Evolutionary conservation across 2,888 invertebrate species (phyloP).

Genomic region (Diarsia dahlii): DNA sequence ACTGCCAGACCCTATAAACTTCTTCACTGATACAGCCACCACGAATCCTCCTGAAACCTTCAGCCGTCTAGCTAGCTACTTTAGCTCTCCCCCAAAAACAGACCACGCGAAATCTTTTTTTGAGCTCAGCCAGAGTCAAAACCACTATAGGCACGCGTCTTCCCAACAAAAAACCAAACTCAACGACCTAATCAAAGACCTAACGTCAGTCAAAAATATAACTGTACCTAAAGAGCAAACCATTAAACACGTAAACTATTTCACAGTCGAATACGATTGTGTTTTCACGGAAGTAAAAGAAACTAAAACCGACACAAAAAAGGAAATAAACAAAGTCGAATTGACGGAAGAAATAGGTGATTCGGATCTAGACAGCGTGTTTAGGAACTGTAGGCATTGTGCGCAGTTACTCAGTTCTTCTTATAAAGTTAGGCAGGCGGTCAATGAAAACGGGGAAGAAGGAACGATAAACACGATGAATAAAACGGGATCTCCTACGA

Average conservation of each 20-base stretch:
- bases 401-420: slow-evolving; percentile 68
- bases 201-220: slow-evolving; percentile 78
- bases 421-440: slow-evolving; percentile 75
- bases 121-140: slow-evolving; percentile 87
- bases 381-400: slow-evolving; percentile 78
- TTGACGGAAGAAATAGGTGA: slow-evolving; percentile 56
- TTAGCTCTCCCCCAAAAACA: slow-evolving; percentile 81
- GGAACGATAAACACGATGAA: slow-evolving; percentile 53
- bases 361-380: slow-evolving; percentile 53
- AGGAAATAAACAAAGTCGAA: slow-evolving; percentile 44
- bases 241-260: slow-evolving; percentile 81
- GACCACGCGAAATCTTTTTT: slow-evolving; percentile 88
- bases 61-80: slow-evolving; percentile 86
- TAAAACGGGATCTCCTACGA: slow-evolving; percentile 61
- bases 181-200: slow-evolving; percentile 79
- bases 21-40: slow-evolving; percentile 72
- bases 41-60: slow-evolving; percentile 68
- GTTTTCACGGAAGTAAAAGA: slow-evolving; percentile 43
- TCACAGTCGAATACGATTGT: slow-evolving; percentile 80
- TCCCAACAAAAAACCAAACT: slow-evolving; percentile 46
- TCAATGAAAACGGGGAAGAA: slow-evolving; percentile 65
- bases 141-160: slow-evolving; percentile 81
- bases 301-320: slow-evolving; percentile 40
- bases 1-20: slow-evolving; percentile 79
- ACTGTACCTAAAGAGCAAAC: slow-evolving; percentile 74